phyloP scores from a whole-genome alignment of 2,113 vertebrate genomes.

The Hydrolagus affinis region DNA sequence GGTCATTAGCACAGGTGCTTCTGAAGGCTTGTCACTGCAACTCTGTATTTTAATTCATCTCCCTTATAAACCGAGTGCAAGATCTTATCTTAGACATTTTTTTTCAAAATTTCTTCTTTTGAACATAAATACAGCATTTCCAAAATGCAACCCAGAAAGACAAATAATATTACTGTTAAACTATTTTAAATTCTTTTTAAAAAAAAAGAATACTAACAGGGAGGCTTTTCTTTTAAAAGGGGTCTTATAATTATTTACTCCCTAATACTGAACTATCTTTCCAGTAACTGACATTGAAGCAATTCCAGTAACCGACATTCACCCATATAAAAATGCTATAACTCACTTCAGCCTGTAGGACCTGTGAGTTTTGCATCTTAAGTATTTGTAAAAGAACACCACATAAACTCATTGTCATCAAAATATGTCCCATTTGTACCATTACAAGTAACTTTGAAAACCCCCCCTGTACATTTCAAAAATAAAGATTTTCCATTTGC shows the following conservation, averaged over 20 bases:
- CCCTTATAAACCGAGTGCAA: background rate
- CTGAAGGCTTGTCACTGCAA: background rate
- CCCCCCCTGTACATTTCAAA: background rate
- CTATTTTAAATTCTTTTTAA: slow-evolving; percentile 10
- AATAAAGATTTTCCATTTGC: background rate
- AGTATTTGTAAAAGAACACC: slow-evolving; percentile 7
- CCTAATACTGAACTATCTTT: slow-evolving; percentile 14
- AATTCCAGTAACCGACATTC: too few species aligned
- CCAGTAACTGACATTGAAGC: slow-evolving; percentile 10
- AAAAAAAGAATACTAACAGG: background rate
- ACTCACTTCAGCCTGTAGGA: background rate
- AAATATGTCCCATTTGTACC: background rate
- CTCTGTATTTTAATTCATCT: background rate
- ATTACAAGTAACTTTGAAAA: background rate
- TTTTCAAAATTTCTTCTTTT: background rate
- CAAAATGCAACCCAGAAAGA: background rate
- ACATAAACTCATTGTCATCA: slow-evolving; percentile 6
- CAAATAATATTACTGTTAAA: background rate
- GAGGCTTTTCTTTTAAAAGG: background rate
- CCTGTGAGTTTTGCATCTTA: background rate
- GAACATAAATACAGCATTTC: background rate
- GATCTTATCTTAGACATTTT: background rate
- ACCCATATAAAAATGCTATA: background rate
- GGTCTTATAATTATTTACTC: background rate
- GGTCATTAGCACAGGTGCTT: background rate